Percentiles rank a stretch among this genome's conserved stretches.
These are phyloP conservation scores for Caenorhabditis zanzibari DNA, from an alignment of 2,888 invertebrate species.

Conservation along the genomic window DNA sequence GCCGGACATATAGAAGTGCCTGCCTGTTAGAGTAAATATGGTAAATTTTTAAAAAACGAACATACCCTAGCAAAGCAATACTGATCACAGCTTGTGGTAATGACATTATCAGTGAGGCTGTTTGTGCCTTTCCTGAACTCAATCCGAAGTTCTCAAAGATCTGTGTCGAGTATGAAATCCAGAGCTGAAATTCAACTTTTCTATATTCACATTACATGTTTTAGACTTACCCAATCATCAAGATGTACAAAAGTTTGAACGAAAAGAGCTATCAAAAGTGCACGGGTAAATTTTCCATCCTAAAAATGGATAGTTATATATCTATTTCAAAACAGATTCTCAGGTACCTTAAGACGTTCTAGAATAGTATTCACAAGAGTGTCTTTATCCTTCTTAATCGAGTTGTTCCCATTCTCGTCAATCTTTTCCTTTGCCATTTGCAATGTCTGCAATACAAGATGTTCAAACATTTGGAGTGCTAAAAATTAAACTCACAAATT, in stretches of 20 bases:
- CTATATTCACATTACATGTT: no score
- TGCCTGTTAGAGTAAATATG: no score
- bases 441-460: conserved; percentile 48
- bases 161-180: conserved; percentile 81
- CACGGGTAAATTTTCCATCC: conserved; percentile 77
- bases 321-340: not conserved
- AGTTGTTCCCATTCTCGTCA: conserved; percentile 63
- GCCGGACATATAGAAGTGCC: no score
- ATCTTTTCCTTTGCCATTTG: conserved; percentile 57
- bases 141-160: conserved; percentile 79
- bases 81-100: conserved; percentile 76
- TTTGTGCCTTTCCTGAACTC: conserved; percentile 71
- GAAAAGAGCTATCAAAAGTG: conserved; percentile 76
- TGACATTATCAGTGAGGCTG: conserved; percentile 76
- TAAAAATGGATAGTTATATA: not conserved
- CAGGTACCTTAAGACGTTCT: conserved; percentile 39
- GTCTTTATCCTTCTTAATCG: conserved; percentile 39
- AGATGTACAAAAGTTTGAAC: conserved; percentile 80
- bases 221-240: conserved; percentile 79
- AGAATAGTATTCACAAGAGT: conserved; percentile 9
- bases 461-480: conserved; percentile 4
- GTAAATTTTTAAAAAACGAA: no score
- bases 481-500: conserved; percentile 46
- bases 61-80: conserved; percentile 68
- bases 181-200: no score